phyloP scores from a whole-genome alignment of 2,797 vertebrate genomes.

The Acrossocheilus wenchowensis region DNA sequence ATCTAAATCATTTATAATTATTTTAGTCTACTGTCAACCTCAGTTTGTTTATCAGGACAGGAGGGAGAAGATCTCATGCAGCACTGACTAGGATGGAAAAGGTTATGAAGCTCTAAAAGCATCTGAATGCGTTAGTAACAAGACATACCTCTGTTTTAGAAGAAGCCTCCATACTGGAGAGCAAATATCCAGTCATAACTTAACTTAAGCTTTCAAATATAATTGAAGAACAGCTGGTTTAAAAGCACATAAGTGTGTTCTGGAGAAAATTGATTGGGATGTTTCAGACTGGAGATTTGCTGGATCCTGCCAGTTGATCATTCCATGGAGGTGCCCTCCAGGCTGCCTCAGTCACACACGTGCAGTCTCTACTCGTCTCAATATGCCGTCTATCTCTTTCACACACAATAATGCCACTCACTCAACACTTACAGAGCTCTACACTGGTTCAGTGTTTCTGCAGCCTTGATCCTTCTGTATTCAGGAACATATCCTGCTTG shows the following conservation, averaged over 20 bases:
- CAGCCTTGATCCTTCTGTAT: conserved; percentile 44
- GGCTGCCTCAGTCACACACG: conserved; percentile 61
- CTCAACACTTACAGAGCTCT: conserved; percentile 70
- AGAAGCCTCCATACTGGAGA: conserved; percentile 62
- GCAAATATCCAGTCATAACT: conserved; percentile 77
- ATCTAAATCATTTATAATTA: not conserved
- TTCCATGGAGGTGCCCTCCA: conserved; percentile 54
- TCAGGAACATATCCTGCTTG: not conserved
- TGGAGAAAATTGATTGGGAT: conserved; percentile 18
- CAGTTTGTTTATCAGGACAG: conserved; percentile 8
- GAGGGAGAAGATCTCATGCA: conserved; percentile 48
- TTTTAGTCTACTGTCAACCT: not conserved
- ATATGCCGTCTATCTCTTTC: conserved; percentile 63
- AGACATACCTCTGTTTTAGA: conserved; percentile 64
- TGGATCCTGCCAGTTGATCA: conserved; percentile 62
- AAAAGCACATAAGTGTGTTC: conserved; percentile 34
- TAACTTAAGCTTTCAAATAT: conserved; percentile 13
- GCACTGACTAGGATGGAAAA: conserved; percentile 42
- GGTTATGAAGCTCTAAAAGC: conserved; percentile 54
- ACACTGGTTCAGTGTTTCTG: conserved; percentile 61
- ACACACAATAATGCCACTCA: conserved; percentile 62
- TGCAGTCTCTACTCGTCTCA: conserved; percentile 63
- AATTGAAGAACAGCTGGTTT: conserved; percentile 5
- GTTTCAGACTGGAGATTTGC: conserved; percentile 77
- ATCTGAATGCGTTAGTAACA: conserved; percentile 58